Conservation (phyloP, 2,888 invertebrate species). For the Campopleginae sp. region DNA sequence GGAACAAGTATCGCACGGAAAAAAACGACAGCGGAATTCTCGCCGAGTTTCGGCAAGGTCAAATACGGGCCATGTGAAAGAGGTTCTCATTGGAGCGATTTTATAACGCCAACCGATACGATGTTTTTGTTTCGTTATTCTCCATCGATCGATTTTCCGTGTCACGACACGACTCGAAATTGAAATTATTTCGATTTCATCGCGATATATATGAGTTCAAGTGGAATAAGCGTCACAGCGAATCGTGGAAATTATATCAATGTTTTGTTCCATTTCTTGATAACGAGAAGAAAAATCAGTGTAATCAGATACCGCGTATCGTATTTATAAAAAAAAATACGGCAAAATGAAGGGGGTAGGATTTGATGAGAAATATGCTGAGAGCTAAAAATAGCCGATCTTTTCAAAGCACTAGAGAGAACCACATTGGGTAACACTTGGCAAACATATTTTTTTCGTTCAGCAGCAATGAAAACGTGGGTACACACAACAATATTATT, state of each 20-base stretch:
- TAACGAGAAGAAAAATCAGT: neutral
- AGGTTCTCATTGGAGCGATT: conserved; percentile 43
- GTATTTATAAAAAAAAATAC: neutral
- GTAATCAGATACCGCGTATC: conserved; percentile 14
- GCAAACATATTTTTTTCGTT: conserved; percentile 27
- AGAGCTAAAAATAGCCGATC: conserved; percentile 43
- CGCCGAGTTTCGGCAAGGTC: conserved; percentile 14
- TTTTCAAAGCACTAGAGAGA: conserved; percentile 8
- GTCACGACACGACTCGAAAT: neutral
- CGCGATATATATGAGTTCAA: neutral
- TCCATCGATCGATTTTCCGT: neutral
- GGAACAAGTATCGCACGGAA: neutral
- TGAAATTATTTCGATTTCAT: neutral
- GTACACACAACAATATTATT: conserved; percentile 1
- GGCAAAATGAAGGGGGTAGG: neutral
- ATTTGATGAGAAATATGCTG: conserved; percentile 10
- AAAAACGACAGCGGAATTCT: neutral
- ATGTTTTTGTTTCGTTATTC: neutral
- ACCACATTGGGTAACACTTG: conserved; percentile 35
- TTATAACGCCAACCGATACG: neutral
- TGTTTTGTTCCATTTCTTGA: neutral
- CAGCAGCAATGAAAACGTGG: neutral
- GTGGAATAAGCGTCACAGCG: neutral
- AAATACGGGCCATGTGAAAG: conserved; percentile 24
- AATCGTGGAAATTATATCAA: neutral